phyloP scores from a whole-genome alignment of 2,888 invertebrate species.

The Yponomeuta sedellus region DNA sequence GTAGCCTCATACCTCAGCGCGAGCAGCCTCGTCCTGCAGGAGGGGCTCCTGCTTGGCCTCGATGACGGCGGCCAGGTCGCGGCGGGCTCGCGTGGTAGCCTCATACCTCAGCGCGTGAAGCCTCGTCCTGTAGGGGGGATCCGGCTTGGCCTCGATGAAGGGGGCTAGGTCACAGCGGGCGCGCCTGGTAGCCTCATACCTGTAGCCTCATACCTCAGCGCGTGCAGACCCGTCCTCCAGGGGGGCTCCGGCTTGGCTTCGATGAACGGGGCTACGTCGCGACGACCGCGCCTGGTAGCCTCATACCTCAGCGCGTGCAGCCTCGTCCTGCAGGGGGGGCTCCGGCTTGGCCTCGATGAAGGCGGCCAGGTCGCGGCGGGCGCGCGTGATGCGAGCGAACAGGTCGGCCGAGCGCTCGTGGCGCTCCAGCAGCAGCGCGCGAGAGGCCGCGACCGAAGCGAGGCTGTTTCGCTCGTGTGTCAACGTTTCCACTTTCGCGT shows the following conservation, averaged over 20 bases:
- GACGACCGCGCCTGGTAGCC: neutral
- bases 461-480: slow-evolving; percentile 54
- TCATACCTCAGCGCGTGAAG: neutral
- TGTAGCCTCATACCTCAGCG: neutral
- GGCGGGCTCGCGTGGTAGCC: too few relatives aligned
- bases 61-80: too few relatives aligned
- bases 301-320: neutral
- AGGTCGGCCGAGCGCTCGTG: slow-evolving; percentile 60
- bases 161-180: slow-evolving; percentile 49
- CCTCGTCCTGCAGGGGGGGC: slow-evolving; percentile 1
- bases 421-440: slow-evolving; percentile 63
- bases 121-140: neutral
- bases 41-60: too few relatives aligned
- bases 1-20: too few relatives aligned
- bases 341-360: slow-evolving; percentile 28
- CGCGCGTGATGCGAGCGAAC: slow-evolving; percentile 49
- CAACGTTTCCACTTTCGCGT: slow-evolving; percentile 57
- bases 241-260: neutral
- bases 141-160: slow-evolving; percentile 28
- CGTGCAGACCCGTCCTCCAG: neutral
- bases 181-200: slow-evolving; percentile 27
- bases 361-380: slow-evolving; percentile 47
- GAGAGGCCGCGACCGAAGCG: slow-evolving; percentile 54
- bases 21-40: too few relatives aligned
- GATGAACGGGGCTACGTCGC: neutral